Evolutionary conservation across 2,888 invertebrate species (phyloP), one percentile per base, ranked within the genome.

Genomic region (Malacosoma neustria): DNA sequence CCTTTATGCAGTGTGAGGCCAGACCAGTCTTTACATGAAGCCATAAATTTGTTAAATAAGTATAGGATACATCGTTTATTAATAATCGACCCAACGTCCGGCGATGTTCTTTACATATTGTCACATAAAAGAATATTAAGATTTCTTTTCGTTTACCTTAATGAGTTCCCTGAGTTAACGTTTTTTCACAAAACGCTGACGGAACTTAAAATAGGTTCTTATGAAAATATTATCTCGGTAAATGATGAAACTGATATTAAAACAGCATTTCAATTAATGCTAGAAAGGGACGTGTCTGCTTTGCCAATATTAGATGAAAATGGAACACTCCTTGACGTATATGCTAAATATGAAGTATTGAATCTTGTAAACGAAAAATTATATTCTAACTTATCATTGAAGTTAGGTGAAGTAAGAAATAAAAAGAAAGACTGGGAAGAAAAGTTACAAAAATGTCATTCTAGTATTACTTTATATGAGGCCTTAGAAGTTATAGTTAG

Each of bases 321-420:
- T 38, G 76, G 77, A 37, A 72, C 58, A 43, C 67, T 85, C 43
- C 54, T 82, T 42, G 80, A 79, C 52, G 84, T 85, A 29, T 85
- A 84, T 57, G 80, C 85, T 48, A 86, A 85, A 65, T 85, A 81
- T 60, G 85, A 86, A 72, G 85, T 86, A 46, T 72, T 86, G 51
- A 95, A 96, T 87, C 87, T 96, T 81, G 96, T 96, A 45, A 95
- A 94, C 57, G 96, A 96, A 80, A 96, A 96, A 84, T 93, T 96
- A 39, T 97, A 96, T 85, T 93, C 94, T 71, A 94, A 96, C 85
- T 88, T 97, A 68, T 94, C 95, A 68, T 90, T 95, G 54, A 92
- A 95, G 14, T 84, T 97, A 62, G 92, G 92, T 61, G 91, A 95
- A 74, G 95, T 96, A 50, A 92, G 96, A 64, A 92, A 93, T 65